These are phyloP conservation scores for Leucopternis melanops DNA, from an alignment of 2,113 vertebrate species.

Conservation along the genomic window DNA sequence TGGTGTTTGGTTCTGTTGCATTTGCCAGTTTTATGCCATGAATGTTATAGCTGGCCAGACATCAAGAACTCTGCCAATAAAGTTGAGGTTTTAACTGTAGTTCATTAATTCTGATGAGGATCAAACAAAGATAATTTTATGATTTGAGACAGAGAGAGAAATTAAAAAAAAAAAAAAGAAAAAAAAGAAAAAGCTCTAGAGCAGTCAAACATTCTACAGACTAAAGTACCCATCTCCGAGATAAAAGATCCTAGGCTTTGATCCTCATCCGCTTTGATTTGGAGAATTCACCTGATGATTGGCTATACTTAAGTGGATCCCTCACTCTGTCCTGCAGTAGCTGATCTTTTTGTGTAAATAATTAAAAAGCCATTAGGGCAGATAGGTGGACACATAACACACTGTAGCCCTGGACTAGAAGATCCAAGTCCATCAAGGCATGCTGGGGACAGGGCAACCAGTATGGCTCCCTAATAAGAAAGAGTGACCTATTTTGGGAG, in stretches of 20 bases:
- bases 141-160: not conserved
- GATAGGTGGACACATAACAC: not conserved
- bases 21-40: not conserved
- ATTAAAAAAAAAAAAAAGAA: not conserved
- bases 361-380: not conserved
- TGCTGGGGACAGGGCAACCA: not conserved
- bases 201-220: not conserved
- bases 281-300: not conserved
- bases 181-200: not conserved
- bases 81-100: not conserved
- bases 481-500: not conserved
- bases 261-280: not conserved
- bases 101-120: not conserved
- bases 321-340: not conserved
- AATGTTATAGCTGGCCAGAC: not conserved
- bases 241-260: not conserved
- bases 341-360: not conserved
- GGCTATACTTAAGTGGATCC: not conserved
- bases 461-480: not conserved
- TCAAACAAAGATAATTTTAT: not conserved
- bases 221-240: not conserved
- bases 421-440: not conserved
- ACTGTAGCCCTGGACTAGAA: not conserved
- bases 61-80: not conserved
- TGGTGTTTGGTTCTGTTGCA: not conserved